Conservation (phyloP, 2,797 vertebrate species). For the Cossypha niveicapilla region DNA sequence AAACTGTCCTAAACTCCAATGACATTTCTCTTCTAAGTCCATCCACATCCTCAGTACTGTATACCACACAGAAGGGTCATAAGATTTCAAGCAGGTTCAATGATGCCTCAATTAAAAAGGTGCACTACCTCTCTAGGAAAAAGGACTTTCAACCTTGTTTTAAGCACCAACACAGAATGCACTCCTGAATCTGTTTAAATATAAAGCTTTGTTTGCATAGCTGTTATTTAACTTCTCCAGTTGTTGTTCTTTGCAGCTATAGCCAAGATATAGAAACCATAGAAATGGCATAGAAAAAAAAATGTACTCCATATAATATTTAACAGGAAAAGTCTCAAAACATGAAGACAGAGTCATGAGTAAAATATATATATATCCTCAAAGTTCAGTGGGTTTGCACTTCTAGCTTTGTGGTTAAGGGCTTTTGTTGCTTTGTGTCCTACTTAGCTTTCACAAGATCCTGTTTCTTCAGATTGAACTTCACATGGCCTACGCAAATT, state of each 20-base stretch:
- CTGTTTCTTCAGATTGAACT: not conserved
- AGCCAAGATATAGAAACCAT: not conserved
- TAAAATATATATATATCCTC: not conserved
- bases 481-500: not conserved
- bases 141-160: not conserved
- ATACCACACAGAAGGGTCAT: not conserved
- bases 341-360: not conserved
- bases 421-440: not conserved
- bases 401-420: not conserved
- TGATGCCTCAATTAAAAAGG: not conserved
- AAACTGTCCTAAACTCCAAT: not conserved
- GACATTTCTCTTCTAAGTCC: not conserved
- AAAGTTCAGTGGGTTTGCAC: not conserved
- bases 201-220: not conserved
- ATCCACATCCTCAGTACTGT: not conserved
- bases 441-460: not conserved
- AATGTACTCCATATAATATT: rapidly evolving
- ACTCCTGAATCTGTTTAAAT: not conserved
- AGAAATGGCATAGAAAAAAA: rapidly evolving
- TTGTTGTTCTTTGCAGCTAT: not conserved
- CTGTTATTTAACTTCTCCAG: not conserved
- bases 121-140: not conserved
- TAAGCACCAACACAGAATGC: not conserved
- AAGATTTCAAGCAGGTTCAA: not conserved
- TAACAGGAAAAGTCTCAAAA: not conserved